phyloP scores from a whole-genome alignment of 1,140 invertebrate genomes.

The Phocides pigmalion region DNA sequence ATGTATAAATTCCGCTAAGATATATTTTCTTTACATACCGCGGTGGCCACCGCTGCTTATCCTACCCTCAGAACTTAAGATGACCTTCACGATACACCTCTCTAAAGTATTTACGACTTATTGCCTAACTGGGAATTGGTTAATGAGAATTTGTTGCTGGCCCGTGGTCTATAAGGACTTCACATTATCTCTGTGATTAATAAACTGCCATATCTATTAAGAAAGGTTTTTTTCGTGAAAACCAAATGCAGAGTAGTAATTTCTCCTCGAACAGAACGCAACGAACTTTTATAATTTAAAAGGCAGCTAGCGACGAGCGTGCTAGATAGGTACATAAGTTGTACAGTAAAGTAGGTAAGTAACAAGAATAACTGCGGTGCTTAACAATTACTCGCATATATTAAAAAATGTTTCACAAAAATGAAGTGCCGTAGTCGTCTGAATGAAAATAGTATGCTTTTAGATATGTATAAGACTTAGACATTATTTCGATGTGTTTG shows the following conservation, averaged over 20 bases:
- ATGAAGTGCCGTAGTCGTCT: not conserved
- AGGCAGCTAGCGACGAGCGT: conserved; percentile 2
- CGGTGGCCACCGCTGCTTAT: no score
- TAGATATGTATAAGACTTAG: conserved; percentile 9
- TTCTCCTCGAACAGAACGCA: not conserved
- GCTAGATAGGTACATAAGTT: conserved; percentile 61
- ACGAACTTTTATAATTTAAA: not conserved
- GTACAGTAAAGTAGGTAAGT: conserved; percentile 61
- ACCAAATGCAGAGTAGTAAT: not conserved
- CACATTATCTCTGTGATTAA: not conserved
- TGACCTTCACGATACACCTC: no score
- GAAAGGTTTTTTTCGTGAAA: not conserved
- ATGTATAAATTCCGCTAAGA: not conserved
- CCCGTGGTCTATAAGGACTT: no score
- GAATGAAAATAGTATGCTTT: conserved; percentile 2
- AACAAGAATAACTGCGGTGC: conserved; percentile 63
- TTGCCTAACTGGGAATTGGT: no score
- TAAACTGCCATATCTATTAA: conserved; percentile 10
- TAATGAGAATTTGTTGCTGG: no score
- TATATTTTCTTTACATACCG: no score
- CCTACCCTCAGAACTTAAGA: no score
- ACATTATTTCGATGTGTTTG: conserved; percentile 8
- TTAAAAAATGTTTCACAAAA: conserved; percentile 3
- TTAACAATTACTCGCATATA: conserved; percentile 39
- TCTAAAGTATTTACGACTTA: no score